Conservation (phyloP, 1,140 invertebrate species). For the Orius laevigatus region DNA sequence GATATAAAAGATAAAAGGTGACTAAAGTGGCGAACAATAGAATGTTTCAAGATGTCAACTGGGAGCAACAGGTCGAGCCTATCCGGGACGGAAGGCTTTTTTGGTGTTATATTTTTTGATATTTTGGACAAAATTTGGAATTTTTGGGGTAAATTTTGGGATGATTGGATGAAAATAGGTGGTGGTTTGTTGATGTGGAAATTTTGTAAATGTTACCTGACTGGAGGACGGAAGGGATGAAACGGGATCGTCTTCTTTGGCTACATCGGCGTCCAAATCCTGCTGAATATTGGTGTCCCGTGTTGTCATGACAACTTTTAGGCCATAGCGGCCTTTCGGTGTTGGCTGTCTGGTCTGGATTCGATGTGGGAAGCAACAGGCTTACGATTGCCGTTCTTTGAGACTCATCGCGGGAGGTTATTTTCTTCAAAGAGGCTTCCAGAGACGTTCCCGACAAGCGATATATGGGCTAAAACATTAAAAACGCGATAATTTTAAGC, state of each 20-base stretch:
- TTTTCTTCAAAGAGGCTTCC: neutral
- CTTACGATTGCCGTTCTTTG: neutral
- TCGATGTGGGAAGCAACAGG: slow-evolving; percentile 1
- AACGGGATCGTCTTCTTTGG: neutral
- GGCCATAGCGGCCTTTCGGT: neutral
- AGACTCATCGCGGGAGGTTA: neutral
- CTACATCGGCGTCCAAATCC: no score
- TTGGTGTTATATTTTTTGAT: no score
- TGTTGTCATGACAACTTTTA: neutral
- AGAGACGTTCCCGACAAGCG: neutral
- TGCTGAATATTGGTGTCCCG: neutral
- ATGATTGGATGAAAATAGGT: neutral
- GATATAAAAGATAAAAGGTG: no score
- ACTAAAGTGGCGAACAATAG: no score
- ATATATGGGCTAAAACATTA: neutral
- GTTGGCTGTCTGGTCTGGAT: neutral
- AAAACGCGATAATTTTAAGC: no score
- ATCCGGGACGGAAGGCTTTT: no score
- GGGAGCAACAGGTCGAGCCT: no score
- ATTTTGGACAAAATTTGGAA: no score
- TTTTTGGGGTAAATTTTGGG: neutral
- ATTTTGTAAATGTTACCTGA: neutral
- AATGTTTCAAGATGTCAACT: no score
- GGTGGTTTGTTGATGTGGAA: neutral
- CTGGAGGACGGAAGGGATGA: neutral